Base-by-base conservation (phyloP, 2,888 invertebrate genomes). In the Temnothorax unifasciatus region DNA sequence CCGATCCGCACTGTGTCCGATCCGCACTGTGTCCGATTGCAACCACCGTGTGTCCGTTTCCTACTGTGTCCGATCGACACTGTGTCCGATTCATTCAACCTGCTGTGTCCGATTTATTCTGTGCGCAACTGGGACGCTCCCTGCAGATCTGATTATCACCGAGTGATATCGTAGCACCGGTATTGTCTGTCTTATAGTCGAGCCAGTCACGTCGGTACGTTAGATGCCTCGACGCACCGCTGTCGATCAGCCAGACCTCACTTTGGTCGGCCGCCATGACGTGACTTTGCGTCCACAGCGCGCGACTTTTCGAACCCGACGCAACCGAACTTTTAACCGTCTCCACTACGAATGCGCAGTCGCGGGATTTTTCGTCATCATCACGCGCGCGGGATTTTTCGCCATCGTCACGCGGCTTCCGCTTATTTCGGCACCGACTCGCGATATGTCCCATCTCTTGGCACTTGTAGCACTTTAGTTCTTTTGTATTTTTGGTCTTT, bases 351-450 rank as follows among this genome's bases (percentile, higher is more conserved):
- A 66, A 66, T 21, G 64, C 64, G 21, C 64, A 66, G 21, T 66
- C 44, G 15, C 21, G 21, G 1, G n/a, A 13, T n/a, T n/a, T n/a
- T n/a, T n/a, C n/a, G n/a, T n/a, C n/a, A n/a, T n/a, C n/a, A n/a
- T n/a, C n/a, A n/a, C n/a, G n/a, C n/a, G n/a, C n/a, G n/a, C n/a
- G n/a, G n/a, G n/a, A n/a, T 15, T 21, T 21, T 8, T 21, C 44
- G 15, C 44, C 25, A 3, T 83, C 57, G 11, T 87, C 82, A 25
- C 73, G 73, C 11, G 82, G 61, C 54, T 85, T 86, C 68, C 76
- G 66, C 25, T 86, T 81, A 6, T 82, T 79, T 38, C 47, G 41
- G 21, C 64, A 64, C 21, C 41, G 11, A 3, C 21, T n/a, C 13
- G 64, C 64, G 44, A 44, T 3, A 66, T 44, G 44, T 66, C 64